These are phyloP conservation scores for Carassius auratus DNA, from an alignment of 2,113 vertebrate genomes.

Conservation along the genomic window DNA sequence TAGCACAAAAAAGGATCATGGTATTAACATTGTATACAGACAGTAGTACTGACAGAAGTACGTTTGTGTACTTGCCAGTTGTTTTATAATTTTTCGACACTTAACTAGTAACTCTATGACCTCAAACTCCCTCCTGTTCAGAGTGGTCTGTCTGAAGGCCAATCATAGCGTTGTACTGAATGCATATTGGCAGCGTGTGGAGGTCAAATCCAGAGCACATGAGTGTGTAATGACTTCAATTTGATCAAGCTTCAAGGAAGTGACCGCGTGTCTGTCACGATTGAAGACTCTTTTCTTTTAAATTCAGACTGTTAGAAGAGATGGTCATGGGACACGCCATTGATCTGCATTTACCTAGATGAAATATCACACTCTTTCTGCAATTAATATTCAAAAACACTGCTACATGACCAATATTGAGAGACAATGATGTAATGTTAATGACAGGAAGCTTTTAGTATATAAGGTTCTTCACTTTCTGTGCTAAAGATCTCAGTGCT, in stretches of 20 bases:
- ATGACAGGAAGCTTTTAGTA: not conserved
- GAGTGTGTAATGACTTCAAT: not conserved
- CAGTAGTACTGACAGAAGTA: not conserved
- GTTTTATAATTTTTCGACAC: not conserved
- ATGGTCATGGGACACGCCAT: not conserved
- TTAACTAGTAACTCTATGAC: not conserved
- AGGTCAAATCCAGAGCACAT: constrained; percentile 12
- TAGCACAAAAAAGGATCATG: not conserved
- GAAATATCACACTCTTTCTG: not conserved
- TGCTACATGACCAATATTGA: not conserved
- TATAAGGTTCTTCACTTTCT: not conserved
- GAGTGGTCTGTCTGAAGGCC: not conserved
- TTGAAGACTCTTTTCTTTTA: not conserved
- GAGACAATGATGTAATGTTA: not conserved
- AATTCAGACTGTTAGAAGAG: not conserved
- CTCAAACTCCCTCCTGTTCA: not conserved
- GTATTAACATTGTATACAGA: not conserved
- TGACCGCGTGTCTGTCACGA: constrained; percentile 4
- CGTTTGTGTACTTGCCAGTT: not conserved
- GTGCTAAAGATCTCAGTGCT: not conserved
- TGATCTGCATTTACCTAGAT: not conserved
- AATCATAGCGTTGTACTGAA: constrained; percentile 47
- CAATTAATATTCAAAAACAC: not conserved
- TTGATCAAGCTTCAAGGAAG: constrained; percentile 10
- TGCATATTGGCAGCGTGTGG: not conserved